Evolutionary conservation across 2,797 vertebrate genomes (phyloP).

Genomic region (Fundulus diaphanus): DNA sequence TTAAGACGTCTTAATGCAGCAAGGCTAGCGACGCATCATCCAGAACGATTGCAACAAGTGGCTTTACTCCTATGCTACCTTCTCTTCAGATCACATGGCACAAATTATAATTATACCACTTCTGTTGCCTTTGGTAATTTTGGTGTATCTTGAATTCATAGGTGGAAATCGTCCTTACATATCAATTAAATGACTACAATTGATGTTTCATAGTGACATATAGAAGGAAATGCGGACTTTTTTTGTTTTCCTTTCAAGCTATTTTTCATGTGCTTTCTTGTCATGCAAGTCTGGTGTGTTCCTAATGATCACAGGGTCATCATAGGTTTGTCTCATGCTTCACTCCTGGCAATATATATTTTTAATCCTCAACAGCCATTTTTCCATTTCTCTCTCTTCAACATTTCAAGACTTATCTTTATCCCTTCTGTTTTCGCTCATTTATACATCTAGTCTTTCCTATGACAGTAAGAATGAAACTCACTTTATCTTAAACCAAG

Average conservation of each 20-base stretch:
- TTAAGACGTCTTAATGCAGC: slow-evolving; percentile 20
- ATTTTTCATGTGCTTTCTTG: not conserved
- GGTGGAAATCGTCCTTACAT: not conserved
- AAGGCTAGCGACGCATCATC: not conserved
- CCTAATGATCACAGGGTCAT: not conserved
- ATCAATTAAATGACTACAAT: not conserved
- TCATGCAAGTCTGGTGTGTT: not conserved
- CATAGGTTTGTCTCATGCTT: slow-evolving; percentile 6
- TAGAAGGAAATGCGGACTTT: not conserved
- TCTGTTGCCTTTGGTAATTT: not conserved
- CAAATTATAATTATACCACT: not conserved
- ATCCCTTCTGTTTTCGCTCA: not conserved
- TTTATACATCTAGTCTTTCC: not conserved
- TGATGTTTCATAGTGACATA: not conserved
- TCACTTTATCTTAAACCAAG: not conserved
- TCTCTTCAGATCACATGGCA: not conserved
- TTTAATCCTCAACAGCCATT: not conserved
- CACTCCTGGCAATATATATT: not conserved
- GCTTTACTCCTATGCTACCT: not conserved
- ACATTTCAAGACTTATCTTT: not conserved
- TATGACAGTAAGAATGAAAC: not conserved
- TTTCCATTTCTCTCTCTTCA: not conserved
- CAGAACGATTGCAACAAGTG: slow-evolving; percentile 7
- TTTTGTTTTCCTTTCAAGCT: not conserved
- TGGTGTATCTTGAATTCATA: not conserved